Conservation (phyloP, 2,888 invertebrate genomes). For the Drosophila subquinaria region DNA sequence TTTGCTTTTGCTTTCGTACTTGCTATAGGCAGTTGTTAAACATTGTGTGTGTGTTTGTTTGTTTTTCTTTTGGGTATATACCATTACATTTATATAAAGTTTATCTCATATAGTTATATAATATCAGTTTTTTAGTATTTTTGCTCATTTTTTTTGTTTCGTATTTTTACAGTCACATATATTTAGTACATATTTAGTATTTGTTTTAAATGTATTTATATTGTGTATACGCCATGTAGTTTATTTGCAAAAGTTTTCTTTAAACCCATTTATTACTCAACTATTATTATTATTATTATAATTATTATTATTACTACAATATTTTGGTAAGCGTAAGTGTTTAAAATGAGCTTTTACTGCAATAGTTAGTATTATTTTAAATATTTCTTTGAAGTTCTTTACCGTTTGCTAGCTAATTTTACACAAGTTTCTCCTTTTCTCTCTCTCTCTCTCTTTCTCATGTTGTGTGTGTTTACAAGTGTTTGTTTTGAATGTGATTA, state of each 20-base stretch:
- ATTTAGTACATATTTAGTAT: constrained; percentile 51
- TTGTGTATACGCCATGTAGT: constrained; percentile 35
- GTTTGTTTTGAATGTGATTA: constrained; percentile 43
- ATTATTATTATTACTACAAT: constrained; percentile 48
- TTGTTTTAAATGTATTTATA: constrained; percentile 29
- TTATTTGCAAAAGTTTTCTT: constrained; percentile 8
- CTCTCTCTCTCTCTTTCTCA: constrained; percentile 7
- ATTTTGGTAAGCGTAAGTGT: constrained; percentile 77
- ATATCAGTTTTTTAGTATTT: constrained; percentile 67
- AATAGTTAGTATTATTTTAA: constrained; percentile 37
- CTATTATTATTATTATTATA: constrained; percentile 33
- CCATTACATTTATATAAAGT: constrained; percentile 49
- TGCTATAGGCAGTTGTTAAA: constrained; percentile 71
- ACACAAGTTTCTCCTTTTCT: constrained; percentile 35
- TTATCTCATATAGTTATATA: constrained; percentile 61
- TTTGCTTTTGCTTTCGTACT: constrained; percentile 35
- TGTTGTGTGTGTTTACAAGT: constrained; percentile 33
- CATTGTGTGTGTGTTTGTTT: constrained; percentile 44
- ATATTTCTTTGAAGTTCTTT: constrained; percentile 25
- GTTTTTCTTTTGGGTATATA: constrained; percentile 39
- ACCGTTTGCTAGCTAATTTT: constrained; percentile 67
- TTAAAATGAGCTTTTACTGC: constrained; percentile 73
- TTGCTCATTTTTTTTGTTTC: constrained; percentile 5
- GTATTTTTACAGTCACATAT: constrained; percentile 69
- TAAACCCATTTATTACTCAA: constrained; percentile 29